Base-by-base conservation (phyloP, 2,113 vertebrate genomes). In the Melospiza georgiana region DNA sequence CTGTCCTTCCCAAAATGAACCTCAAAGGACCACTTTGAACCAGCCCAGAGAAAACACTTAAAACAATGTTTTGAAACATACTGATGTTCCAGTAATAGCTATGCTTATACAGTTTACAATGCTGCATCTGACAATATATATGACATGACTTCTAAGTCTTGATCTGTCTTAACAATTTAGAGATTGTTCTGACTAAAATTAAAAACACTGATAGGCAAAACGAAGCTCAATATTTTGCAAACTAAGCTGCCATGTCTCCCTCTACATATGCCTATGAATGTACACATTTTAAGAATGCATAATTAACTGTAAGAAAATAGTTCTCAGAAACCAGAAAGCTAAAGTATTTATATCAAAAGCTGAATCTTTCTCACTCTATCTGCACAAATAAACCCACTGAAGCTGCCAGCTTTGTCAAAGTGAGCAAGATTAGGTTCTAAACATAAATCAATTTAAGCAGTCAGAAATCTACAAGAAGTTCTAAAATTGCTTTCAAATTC, bases 401-500 rank as follows among this genome's bases (percentile, higher is more conserved):
- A 92, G 91, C 23, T 95, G 89, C 91, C 95, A 94, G 93, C 73
- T 92, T 88, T 94, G 92, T 94, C 90, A 85, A 87, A 93, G 82
- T 43, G 68, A 96, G 61, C 79, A 90, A 86, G 65, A 95, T 86
- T 63, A 88, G 68, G 24, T 78, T 90, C 93, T 85, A 84, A 93
- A 93, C 82, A 87, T 62, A 93, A 89, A 93, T 75, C 77, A 76
- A 54, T 82, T 86, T 68, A 54, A 89, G 55, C 89, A 93, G 74
- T 65, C 78, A 76, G 71, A 84, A 94, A 87, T 25, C 73, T 82
- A n/a, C 39, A 73, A 87, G 30, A 79, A 91, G 21, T 25, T 71
- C 51, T 63, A 1, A 84, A 74, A 63, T 48, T 43, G 30, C 69
- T 78, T 78, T 79, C 51, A 90, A 87, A 82, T 77, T 59, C 66